Base-by-base conservation (phyloP, 2,113 vertebrate genomes). In the Bujurquina vittata region DNA sequence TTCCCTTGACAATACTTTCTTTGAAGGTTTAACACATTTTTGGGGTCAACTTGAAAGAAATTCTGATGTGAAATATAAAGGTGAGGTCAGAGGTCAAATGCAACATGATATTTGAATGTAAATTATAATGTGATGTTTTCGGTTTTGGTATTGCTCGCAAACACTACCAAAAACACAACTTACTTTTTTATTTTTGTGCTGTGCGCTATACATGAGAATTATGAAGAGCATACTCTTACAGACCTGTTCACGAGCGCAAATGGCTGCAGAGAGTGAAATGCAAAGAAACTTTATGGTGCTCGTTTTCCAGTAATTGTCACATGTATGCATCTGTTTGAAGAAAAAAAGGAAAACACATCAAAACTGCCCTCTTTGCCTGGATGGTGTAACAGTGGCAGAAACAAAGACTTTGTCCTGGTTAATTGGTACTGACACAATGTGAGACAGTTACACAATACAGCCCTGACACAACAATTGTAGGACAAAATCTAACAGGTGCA, bases 351-450 rank as follows among this genome's bases (percentile, higher is more conserved):
- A 49, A 46, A 35, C 23, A 9, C 7, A 31, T 72, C 79, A 80
- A 26, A 73, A 58, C 10, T 37, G 15, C 6, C 8, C 7, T 52
- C n/a, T 10, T 33, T 6, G 6, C 65, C 43, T 72, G 26, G 46
- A 52, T 72, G 46, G 65, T 52, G 26, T 52, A 72, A 14, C 11
- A 72, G 26, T 18, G 52, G 65, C 26, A 57, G 46, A 59, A 59
- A 17, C 65, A 14, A 35, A 12, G 52, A 43, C 10, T 58, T 29
- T 77, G 40, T 74, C 59, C 54, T 54, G 73, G 49, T 78, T 86
- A 84, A 86, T 86, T 26, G 55, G 46, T 20, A 18, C 55, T 61
- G 87, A 75, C 59, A 58, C 31, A 23, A 31, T 73, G 65, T 14
- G 8, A 77, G 76, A 59, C 17, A 33, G n/a, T 54, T 79, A 54